phyloP scores from a whole-genome alignment of 2,888 invertebrate species.

The Dynastes tityus region DNA sequence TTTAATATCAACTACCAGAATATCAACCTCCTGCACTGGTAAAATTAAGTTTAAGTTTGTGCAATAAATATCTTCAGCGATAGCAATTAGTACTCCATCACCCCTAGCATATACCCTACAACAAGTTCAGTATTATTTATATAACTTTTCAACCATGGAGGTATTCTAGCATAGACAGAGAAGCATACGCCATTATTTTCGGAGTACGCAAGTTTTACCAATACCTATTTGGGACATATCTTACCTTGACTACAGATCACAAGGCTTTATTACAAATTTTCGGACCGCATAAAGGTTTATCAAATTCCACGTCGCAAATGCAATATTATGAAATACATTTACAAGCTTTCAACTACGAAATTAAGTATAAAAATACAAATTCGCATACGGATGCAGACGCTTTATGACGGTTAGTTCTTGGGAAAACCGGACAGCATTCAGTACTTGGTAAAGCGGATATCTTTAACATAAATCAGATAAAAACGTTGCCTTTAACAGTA shows the following conservation, averaged over 20 bases:
- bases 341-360: conserved; percentile 45
- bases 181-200: conserved; percentile 48
- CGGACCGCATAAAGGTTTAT: conserved; percentile 21
- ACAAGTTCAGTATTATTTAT: no score
- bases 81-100: no score
- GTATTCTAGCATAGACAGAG: conserved; percentile 53
- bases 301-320: conserved; percentile 42
- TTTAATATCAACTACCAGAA: no score
- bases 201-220: conserved; percentile 17
- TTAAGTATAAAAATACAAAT: conserved; percentile 43
- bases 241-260: conserved; percentile 51
- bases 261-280: conserved; percentile 49
- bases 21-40: no score
- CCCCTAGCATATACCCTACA: no score
- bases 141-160: neutral
- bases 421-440: neutral
- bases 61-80: no score
- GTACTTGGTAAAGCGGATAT: conserved; percentile 34
- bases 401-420: conserved; percentile 4
- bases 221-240: conserved; percentile 44
- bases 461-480: conserved; percentile 42
- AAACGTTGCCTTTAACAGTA: conserved; percentile 33
- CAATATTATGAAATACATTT: conserved; percentile 24
- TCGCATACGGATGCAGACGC: conserved; percentile 40
- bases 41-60: no score